These are phyloP conservation scores for Abrostola tripartita DNA, from an alignment of 2,888 invertebrate genomes.

Conservation along the genomic window DNA sequence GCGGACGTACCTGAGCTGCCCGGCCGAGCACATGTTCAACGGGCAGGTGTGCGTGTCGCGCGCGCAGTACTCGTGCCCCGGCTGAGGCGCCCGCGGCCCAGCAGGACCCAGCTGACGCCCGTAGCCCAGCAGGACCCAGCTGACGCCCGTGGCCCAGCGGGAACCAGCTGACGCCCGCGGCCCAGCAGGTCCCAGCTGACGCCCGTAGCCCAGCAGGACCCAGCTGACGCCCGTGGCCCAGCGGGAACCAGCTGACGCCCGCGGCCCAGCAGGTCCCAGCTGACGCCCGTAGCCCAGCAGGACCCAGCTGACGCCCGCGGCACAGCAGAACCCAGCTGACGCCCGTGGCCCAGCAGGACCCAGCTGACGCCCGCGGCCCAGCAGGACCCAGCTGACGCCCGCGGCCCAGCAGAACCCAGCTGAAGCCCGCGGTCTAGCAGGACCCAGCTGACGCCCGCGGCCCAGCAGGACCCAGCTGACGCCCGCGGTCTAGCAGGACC, in stretches of 20 bases:
- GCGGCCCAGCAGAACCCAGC: too few species aligned
- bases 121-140: slow-evolving; percentile 41
- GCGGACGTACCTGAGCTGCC: slow-evolving; percentile 85
- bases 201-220: slow-evolving; percentile 16
- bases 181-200: slow-evolving; percentile 80
- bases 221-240: slow-evolving; percentile 45
- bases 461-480: too few species aligned
- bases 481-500: slow-evolving; percentile 15
- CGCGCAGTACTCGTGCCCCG: slow-evolving; percentile 82
- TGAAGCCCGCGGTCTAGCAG: too few species aligned
- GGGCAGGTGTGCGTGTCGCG: slow-evolving; percentile 87
- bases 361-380: too few species aligned
- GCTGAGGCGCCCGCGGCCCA: slow-evolving; percentile 61
- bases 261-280: too few species aligned
- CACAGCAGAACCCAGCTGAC: slow-evolving; percentile 33
- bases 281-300: too few species aligned
- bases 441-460: too few species aligned
- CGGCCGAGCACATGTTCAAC: slow-evolving; percentile 84
- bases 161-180: slow-evolving; percentile 47
- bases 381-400: too few species aligned
- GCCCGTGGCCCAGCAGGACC: slow-evolving; percentile 34
- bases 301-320: slow-evolving; percentile 75
- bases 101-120: slow-evolving; percentile 44
- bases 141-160: slow-evolving; percentile 38
- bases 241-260: slow-evolving; percentile 43